Conservation (phyloP, 2,888 invertebrate species). For the Camptogramma bilineatum region DNA sequence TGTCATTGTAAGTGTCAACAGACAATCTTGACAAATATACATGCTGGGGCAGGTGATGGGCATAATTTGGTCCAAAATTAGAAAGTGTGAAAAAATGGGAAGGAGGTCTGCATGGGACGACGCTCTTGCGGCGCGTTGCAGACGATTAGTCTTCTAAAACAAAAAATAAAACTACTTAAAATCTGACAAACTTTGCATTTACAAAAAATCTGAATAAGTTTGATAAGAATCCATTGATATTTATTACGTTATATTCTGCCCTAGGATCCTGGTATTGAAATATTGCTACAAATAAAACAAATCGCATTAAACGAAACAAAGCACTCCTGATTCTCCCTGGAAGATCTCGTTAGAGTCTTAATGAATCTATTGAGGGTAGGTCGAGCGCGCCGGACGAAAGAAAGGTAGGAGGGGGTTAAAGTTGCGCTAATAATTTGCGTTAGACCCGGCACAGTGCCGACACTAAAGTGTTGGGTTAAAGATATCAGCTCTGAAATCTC, state of each 20-base stretch:
- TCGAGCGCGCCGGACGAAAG: slow-evolving; percentile 75
- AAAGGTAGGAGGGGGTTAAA: slow-evolving; percentile 65
- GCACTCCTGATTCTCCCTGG: slow-evolving; percentile 77
- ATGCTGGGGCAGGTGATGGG: too few relatives aligned
- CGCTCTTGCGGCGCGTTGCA: too few relatives aligned
- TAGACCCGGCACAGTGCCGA: slow-evolving; percentile 55
- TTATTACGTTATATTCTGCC: neutral
- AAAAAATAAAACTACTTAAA: too few relatives aligned
- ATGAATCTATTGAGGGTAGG: slow-evolving; percentile 84
- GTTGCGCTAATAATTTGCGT: slow-evolving; percentile 79
- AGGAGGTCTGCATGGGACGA: too few relatives aligned
- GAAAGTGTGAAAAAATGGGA: too few relatives aligned
- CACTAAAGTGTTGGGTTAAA: slow-evolving; percentile 29
- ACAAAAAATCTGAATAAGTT: neutral
- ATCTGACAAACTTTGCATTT: neutral
- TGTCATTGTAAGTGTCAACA: too few relatives aligned
- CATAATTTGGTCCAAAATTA: too few relatives aligned
- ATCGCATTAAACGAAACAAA: slow-evolving; percentile 81
- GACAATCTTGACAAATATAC: too few relatives aligned
- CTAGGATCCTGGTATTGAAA: slow-evolving; percentile 34
- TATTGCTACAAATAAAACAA: slow-evolving; percentile 59
- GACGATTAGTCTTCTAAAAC: too few relatives aligned
- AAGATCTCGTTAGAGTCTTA: slow-evolving; percentile 83
- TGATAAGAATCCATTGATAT: neutral
- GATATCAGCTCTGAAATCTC: slow-evolving; percentile 4